Evolutionary conservation across 2,888 invertebrate genomes (phyloP), one percentile per base, ranked within the genome.

Genomic region (Drosophila prolongata): DNA sequence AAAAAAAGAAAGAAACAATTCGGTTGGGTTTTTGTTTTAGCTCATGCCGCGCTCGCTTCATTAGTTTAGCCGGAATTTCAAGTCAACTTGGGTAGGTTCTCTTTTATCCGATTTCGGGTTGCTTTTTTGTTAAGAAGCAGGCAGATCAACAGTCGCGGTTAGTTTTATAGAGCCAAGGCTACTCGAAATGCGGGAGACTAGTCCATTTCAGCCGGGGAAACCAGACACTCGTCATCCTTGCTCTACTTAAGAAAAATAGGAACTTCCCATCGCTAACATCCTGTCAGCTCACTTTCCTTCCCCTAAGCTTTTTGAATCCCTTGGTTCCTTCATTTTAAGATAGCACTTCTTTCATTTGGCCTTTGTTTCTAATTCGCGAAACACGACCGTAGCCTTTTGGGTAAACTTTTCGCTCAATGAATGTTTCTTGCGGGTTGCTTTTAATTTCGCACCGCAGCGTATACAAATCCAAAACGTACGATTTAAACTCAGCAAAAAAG

Each of bases 391-490:
- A 42, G 50, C 43, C 42, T 42, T 65, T 14, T 50, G 57, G 64
- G 43, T 70, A 83, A 83, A 79, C 79, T 79, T 85, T 85, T 87
- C 69, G 72, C 82, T 82, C 84, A 82, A 89, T 88, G 89, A 66
- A 69, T 79, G 47, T 66, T 49, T 52, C 30, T 38, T 46, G 77
- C 72, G 75, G 67, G 73, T 67, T 80, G 85, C 84, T 80, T 89
- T 82, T 87, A 72, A 82, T 89, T 89, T 89, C 80, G 81, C 81
- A 88, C 87, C 86, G 83, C 81, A 84, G 67, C 76, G 77, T 74
- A 88, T 60, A 70, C 70, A 82, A 88, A 85, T 72, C 60, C 71
- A 82, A 87, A 81, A 62, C 64, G 74, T 80, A 74, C 84, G 67
- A 59, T 80, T 78, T 79, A 60, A 85, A 81, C 86, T 73, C 55